Percentiles rank a stretch among this genome's conserved stretches.
phyloP scores from a whole-genome alignment of 2,113 vertebrate genomes.

The Peucedramus taeniatus region DNA sequence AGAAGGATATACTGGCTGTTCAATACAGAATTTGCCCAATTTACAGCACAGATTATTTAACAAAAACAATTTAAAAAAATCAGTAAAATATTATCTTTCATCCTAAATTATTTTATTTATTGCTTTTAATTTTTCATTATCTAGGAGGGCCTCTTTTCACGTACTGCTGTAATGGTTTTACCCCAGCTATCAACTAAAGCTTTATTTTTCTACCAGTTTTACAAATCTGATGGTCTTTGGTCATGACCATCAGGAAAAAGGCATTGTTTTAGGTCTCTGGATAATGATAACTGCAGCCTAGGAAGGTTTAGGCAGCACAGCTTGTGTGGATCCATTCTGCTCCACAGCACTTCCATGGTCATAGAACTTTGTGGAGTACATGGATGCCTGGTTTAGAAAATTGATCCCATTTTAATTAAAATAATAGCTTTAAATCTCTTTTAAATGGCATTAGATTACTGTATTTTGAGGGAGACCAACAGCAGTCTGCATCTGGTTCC shows the following conservation, averaged over 20 bases:
- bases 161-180: background rate
- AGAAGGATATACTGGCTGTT: background rate
- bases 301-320: background rate
- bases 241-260: background rate
- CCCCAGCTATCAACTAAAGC: background rate
- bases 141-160: background rate
- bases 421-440: background rate
- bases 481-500: background rate
- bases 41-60: background rate
- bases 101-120: background rate
- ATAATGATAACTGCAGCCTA: background rate
- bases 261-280: background rate
- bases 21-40: background rate
- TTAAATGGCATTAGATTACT: background rate
- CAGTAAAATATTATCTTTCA: background rate
- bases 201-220: background rate
- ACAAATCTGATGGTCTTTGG: background rate
- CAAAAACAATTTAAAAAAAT: background rate
- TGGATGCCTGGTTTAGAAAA: background rate
- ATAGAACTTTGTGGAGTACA: background rate
- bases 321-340: background rate
- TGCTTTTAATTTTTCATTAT: background rate
- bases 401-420: background rate
- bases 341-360: background rate
- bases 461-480: background rate